Evolutionary conservation across 2,797 vertebrate genomes (phyloP).

Genomic region (Crocodylus rhombifer): DNA sequence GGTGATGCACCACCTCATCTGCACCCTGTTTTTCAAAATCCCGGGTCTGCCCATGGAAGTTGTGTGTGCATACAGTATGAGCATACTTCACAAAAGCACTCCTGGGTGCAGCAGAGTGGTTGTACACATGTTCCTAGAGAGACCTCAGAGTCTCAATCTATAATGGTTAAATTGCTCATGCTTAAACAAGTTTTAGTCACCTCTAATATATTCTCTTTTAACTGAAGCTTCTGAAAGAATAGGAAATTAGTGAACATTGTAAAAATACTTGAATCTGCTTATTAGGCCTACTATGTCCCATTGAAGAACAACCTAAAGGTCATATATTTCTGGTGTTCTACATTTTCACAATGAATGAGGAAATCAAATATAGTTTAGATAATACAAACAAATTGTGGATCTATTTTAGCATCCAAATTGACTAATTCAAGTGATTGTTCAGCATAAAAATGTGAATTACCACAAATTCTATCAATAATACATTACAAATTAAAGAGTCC

Average conservation of each 20-base stretch:
- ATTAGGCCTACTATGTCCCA: not conserved
- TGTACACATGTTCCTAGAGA: too few species aligned
- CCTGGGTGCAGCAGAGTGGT: too few species aligned
- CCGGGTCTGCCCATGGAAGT: too few species aligned
- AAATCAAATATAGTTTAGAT: conserved; percentile 40
- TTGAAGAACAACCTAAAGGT: not conserved
- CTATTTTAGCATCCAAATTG: conserved; percentile 23
- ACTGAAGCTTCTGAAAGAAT: not conserved
- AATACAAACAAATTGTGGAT: conserved; percentile 1
- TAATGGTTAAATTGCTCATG: fast-evolving
- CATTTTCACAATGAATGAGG: not conserved
- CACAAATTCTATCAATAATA: conserved; percentile 37
- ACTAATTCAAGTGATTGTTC: conserved; percentile 36
- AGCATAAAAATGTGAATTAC: conserved; percentile 31
- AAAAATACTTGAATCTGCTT: not conserved
- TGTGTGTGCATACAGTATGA: too few species aligned
- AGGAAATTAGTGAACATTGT: not conserved
- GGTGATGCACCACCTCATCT: too few species aligned
- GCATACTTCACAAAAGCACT: too few species aligned
- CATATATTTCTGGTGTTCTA: not conserved
- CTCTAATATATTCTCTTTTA: not conserved
- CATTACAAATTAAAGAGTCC: not conserved
- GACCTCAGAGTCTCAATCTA: not conserved
- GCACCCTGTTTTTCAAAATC: too few species aligned
- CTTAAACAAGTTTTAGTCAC: too few species aligned